These are phyloP conservation scores for Prochilodus magdalenae DNA, from an alignment of 2,113 vertebrate species.

Conservation along the genomic window DNA sequence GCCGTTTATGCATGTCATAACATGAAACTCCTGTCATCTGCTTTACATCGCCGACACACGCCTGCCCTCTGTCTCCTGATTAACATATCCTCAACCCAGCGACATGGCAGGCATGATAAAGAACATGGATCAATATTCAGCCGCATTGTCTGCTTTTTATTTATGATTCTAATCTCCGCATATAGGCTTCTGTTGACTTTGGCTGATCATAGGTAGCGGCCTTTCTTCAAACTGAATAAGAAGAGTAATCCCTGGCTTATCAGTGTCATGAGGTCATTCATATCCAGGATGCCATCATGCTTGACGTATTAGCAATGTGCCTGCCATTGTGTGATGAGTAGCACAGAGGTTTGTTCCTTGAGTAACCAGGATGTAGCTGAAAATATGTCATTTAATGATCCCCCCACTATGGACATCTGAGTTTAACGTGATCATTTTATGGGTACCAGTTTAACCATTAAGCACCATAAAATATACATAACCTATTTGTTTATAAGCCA, in stretches of 20 bases:
- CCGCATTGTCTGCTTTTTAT: neutral
- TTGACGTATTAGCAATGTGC: neutral
- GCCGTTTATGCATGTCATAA: constrained; percentile 5
- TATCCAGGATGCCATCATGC: neutral
- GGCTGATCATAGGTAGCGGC: neutral
- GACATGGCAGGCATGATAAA: neutral
- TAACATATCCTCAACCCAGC: neutral
- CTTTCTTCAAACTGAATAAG: neutral
- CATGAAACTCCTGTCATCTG: neutral
- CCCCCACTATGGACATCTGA: neutral
- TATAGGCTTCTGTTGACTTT: neutral
- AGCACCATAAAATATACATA: neutral
- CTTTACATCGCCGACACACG: neutral
- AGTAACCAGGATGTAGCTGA: neutral
- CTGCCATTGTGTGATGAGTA: neutral
- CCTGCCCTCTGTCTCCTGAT: neutral
- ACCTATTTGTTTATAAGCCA: neutral
- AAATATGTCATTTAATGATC: neutral
- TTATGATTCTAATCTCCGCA: neutral
- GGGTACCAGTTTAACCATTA: neutral
- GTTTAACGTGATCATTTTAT: too few relatives aligned
- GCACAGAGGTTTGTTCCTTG: neutral
- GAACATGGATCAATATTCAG: constrained; percentile 14
- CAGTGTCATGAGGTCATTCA: neutral
- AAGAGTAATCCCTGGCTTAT: neutral